A percentile compares a stretch with the other conserved stretches of the same genome.
Evolutionary conservation across 2,888 invertebrate species (phyloP).

Genomic region (Keiferia lycopersicella): DNA sequence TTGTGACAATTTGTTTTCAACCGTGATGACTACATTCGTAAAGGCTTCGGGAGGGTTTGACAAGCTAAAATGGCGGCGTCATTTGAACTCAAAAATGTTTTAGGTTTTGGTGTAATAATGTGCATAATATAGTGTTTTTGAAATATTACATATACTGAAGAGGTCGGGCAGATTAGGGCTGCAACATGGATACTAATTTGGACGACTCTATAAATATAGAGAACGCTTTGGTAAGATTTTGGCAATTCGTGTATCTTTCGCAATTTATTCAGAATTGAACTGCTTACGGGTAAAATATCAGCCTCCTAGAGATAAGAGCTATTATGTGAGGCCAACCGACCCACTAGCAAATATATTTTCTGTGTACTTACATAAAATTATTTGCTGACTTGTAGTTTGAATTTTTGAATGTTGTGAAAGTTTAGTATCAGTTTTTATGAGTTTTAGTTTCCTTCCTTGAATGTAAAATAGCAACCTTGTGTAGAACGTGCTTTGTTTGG

Average conservation of each 20-base stretch:
- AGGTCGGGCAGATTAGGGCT: slow-evolving; percentile 28
- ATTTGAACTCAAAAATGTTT: slow-evolving; percentile 68
- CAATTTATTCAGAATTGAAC: not conserved
- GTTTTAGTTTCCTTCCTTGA: no score
- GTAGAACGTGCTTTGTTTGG: no score
- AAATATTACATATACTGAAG: slow-evolving; percentile 29
- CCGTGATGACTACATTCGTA: slow-evolving; percentile 64
- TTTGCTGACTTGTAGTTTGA: not conserved
- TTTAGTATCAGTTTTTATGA: not conserved
- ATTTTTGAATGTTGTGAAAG: slow-evolving; percentile 1
- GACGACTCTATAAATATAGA: slow-evolving; percentile 70
- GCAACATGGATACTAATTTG: slow-evolving; percentile 69
- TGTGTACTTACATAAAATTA: no score
- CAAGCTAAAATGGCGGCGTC: slow-evolving; percentile 80
- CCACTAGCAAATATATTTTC: not conserved
- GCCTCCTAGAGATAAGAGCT: not conserved
- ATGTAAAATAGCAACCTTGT: no score
- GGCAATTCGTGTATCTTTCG: not conserved
- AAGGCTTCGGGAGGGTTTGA: slow-evolving; percentile 64
- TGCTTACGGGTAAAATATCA: not conserved
- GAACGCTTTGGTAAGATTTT: slow-evolving; percentile 63
- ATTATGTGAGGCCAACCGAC: not conserved
- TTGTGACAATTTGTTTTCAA: slow-evolving; percentile 71
- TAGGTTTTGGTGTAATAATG: slow-evolving; percentile 37
- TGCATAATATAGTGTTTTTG: slow-evolving; percentile 28